phyloP scores from a whole-genome alignment of 1,140 invertebrate genomes.

The Penaeus japonicus region DNA sequence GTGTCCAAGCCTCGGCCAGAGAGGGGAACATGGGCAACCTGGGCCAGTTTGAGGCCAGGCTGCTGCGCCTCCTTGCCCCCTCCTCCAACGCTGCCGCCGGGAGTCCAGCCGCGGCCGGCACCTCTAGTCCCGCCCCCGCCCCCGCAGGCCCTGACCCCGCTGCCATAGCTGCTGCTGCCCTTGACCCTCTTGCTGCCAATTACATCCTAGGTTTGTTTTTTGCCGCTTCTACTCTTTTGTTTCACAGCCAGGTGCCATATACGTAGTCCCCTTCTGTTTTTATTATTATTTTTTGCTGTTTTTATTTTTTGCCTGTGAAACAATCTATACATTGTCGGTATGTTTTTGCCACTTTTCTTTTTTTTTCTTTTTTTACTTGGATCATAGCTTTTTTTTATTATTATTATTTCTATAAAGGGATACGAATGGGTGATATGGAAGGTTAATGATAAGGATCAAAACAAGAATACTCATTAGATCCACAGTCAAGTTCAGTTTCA shows the following conservation, averaged over 20 bases:
- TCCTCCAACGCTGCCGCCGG: conserved; percentile 7
- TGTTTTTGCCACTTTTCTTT: too few species aligned
- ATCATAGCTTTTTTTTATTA: too few species aligned
- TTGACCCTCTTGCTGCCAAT: conserved; percentile 50
- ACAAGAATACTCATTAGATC: too few species aligned
- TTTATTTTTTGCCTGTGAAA: not conserved
- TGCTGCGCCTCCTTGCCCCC: conserved; percentile 45
- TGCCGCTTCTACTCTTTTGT: conserved; percentile 38
- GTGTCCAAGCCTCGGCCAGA: conserved; percentile 28
- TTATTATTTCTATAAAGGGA: too few species aligned
- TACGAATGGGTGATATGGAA: too few species aligned
- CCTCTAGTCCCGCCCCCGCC: conserved; percentile 13
- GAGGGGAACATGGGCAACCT: conserved; percentile 38
- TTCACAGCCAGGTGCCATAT: not conserved
- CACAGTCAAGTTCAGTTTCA: too few species aligned
- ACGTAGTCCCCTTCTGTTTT: not conserved
- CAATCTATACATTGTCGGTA: too few species aligned
- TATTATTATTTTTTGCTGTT: not conserved
- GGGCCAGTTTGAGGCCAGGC: conserved; percentile 50
- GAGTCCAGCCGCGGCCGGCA: conserved; percentile 9
- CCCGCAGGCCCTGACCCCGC: conserved; percentile 38
- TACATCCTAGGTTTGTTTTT: conserved; percentile 53
- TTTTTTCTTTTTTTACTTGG: too few species aligned
- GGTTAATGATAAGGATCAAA: too few species aligned
- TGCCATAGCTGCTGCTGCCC: conserved; percentile 27